Conservation (phyloP, 2,888 invertebrate genomes). For the Catocala nupta region DNA sequence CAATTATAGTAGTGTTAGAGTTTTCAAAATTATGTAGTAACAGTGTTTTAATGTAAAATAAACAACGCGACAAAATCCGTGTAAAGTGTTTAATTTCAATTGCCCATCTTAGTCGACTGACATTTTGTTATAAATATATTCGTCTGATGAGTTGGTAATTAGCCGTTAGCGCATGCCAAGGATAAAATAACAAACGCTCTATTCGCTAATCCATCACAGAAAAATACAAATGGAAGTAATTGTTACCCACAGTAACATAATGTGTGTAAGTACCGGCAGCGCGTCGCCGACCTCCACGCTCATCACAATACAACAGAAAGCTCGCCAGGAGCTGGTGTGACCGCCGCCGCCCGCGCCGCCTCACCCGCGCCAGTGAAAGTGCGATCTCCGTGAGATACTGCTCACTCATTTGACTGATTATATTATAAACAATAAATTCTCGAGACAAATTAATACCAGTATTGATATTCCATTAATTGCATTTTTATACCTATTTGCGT, state of each 20-base stretch:
- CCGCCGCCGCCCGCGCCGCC: no score
- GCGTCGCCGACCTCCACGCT: conserved; percentile 42
- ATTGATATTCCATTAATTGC: background rate
- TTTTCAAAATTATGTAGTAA: no score
- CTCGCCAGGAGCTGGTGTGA: conserved; percentile 41
- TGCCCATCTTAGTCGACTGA: no score
- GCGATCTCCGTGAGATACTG: conserved; percentile 42
- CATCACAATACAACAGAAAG: conserved; percentile 49
- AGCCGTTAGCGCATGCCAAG: no score
- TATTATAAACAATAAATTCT: background rate
- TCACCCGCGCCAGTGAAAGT: conserved; percentile 39
- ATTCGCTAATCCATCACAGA: background rate
- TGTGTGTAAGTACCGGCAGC: conserved; percentile 39
- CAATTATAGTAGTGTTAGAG: no score
- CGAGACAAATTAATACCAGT: background rate
- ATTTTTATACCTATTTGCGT: background rate
- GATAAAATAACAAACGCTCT: no score
- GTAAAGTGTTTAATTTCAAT: no score
- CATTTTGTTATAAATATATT: no score
- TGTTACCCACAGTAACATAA: conserved; percentile 39
- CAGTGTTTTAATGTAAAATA: no score
- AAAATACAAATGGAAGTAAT: conserved; percentile 26
- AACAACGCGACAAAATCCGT: no score
- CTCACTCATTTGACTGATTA: conserved; percentile 23
- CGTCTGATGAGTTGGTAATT: no score